Base-by-base conservation (phyloP, 2,888 invertebrate genomes). In the Caenorhabditis plicata region DNA sequence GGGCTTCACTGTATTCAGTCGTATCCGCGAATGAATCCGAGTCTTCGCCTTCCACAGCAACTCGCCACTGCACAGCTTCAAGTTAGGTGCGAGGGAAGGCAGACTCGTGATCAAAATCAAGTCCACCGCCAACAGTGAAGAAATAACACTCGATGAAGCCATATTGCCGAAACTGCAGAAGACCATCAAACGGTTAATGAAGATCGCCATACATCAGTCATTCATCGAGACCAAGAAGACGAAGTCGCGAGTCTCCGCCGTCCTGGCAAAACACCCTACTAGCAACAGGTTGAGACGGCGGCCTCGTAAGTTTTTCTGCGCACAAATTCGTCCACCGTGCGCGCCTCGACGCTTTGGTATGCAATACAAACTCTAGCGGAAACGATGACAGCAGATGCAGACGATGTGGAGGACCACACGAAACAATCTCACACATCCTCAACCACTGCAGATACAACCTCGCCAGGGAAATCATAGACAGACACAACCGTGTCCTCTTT, bases 351-450 rank as follows among this genome's bases (percentile, higher is more conserved):
- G 27, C 38, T 1, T 29, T 46, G 26, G 7, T n/a, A 1, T 46
- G 46, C 20, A 46, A 46, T 19, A 19, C 11, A 2, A 46, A 46
- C n/a, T 27, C 17, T 8, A 38, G 5, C 19, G 27, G 19, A 2
- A 17, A 15, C 1, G 2, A 26, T 1, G n/a, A n/a, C n/a, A 46
- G 29, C 13, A n/a, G 5, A 2, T 46, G 46, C 23, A 4, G 46
- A 38, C 26, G 46, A 38, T 46, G 46, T 13, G n/a, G 2, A 11
- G 17, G 2, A 9, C 20, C 36, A n/a, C 17, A 17, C 1, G 46
- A 46, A 38, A 36, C 46, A 11, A 36, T 27, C n/a, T 8, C 19
- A 3, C 46, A 46, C 26, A 46, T 46, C n/a, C 46, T 46, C 17
- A 36, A 46, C 15, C 2, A 23, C 2, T 46, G 46, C 22, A 26